A percentile compares a stretch with the other conserved stretches of the same genome.
Conservation (phyloP, 2,888 invertebrate species). For the Conops quadrifasciatus region DNA sequence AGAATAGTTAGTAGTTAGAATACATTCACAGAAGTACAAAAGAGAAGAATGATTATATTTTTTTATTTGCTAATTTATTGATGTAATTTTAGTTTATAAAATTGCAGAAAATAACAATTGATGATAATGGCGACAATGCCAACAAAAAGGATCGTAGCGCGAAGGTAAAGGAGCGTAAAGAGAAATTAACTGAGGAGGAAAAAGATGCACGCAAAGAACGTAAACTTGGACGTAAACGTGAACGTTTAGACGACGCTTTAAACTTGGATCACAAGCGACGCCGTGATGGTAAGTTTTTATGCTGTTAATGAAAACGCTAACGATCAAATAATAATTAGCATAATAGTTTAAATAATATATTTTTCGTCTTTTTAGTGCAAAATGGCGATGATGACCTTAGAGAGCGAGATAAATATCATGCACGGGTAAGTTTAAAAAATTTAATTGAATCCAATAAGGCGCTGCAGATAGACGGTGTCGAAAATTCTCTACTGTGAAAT, state of each 20-base stretch:
- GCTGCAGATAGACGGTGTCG: too few relatives aligned
- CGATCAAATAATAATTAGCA: too few relatives aligned
- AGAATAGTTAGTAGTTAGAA: neutral
- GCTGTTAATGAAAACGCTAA: neutral
- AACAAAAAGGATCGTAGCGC: conserved; percentile 67
- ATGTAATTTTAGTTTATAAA: conserved; percentile 42
- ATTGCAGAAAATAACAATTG: conserved; percentile 59
- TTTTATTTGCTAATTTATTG: conserved; percentile 6
- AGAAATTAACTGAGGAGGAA: conserved; percentile 79
- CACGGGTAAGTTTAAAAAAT: conserved; percentile 69
- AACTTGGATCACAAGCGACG: conserved; percentile 78
- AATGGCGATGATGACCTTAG: conserved; percentile 78
- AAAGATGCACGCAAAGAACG: conserved; percentile 82
- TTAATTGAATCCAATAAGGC: too few relatives aligned
- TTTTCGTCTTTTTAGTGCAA: conserved; percentile 64
- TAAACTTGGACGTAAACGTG: conserved; percentile 82
- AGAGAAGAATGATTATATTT: neutral
- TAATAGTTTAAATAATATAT: conserved; percentile 21
- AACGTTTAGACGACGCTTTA: conserved; percentile 76
- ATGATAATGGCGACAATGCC: conserved; percentile 58
- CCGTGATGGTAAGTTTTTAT: conserved; percentile 74
- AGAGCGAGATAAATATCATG: conserved; percentile 82
- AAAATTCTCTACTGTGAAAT: too few relatives aligned
- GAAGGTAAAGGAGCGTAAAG: conserved; percentile 69
- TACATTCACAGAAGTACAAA: neutral